phyloP scores from a whole-genome alignment of 2,113 vertebrate genomes.

The Hoplias malabaricus region DNA sequence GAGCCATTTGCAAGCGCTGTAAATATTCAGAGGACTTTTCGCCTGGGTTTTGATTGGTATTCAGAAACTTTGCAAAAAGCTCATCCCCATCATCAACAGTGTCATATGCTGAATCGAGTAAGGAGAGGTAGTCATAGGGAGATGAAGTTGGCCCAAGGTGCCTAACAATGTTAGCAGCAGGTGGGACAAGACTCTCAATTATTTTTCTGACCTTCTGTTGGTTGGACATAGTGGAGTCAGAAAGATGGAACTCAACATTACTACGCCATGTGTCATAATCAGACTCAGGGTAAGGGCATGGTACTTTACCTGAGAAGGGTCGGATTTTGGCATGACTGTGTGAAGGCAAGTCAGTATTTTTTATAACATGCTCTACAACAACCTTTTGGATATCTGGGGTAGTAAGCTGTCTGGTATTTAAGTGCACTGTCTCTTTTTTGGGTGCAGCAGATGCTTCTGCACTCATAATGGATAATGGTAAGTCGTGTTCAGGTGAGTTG shows the following conservation, averaged over 20 bases:
- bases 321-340: neutral
- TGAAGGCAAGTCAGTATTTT: neutral
- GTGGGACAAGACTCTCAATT: neutral
- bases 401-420: no score
- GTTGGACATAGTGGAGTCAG: neutral
- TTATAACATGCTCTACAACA: slow-evolving; percentile 27
- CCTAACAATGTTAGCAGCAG: neutral
- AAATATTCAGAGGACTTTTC: slow-evolving; percentile 24
- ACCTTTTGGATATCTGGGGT: slow-evolving; percentile 21
- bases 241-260: neutral
- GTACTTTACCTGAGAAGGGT: neutral
- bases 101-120: slow-evolving; percentile 12
- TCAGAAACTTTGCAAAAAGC: slow-evolving; percentile 18
- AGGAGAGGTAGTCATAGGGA: neutral
- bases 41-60: slow-evolving; percentile 12
- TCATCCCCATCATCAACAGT: slow-evolving; percentile 27
- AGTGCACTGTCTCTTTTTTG: no score
- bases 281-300: neutral
- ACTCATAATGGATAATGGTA: no score
- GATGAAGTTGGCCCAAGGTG: neutral
- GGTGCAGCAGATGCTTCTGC: no score
- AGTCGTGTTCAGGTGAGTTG: no score
- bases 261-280: slow-evolving; percentile 21
- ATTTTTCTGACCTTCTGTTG: neutral
- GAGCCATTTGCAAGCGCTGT: neutral